Evolutionary conservation across 1,140 invertebrate genomes (phyloP).

Genomic region (Drosophila hydei): DNA sequence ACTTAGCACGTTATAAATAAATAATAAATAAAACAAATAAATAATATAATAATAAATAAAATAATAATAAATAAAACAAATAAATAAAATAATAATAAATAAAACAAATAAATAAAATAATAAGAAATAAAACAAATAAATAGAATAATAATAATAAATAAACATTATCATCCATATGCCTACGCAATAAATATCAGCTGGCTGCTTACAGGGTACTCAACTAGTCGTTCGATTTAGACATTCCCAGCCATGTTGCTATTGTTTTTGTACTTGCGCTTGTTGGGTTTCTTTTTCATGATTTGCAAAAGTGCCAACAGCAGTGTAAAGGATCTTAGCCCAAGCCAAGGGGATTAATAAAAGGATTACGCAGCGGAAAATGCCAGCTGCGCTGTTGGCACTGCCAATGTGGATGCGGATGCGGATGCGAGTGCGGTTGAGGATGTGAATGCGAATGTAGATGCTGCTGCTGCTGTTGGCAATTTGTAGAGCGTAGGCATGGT

Average conservation of each 20-base stretch:
- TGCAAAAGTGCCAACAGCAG: conserved; percentile 78
- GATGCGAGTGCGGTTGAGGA: conserved; percentile 1
- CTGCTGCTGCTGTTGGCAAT: conserved; percentile 70
- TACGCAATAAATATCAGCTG: neutral
- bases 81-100: too few relatives aligned
- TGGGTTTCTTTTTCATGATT: conserved; percentile 66
- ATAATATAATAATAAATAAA: too few relatives aligned
- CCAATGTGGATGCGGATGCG: conserved; percentile 51
- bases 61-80: too few relatives aligned
- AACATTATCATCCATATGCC: too few relatives aligned
- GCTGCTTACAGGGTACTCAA: conserved; percentile 4
- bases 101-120: too few relatives aligned
- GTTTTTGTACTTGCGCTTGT: conserved; percentile 41
- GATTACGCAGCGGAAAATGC: conserved; percentile 80
- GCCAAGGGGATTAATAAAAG: conserved; percentile 80
- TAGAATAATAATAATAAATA: too few relatives aligned
- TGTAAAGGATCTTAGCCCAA: conserved; percentile 79
- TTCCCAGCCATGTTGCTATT: conserved; percentile 5
- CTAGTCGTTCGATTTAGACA: conserved; percentile 1
- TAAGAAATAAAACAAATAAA: too few relatives aligned
- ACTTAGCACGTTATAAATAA: too few relatives aligned
- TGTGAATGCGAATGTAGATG: conserved; percentile 31
- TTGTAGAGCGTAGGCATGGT: conserved; percentile 41
- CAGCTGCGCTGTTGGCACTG: conserved; percentile 70
- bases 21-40: too few relatives aligned